Evolutionary conservation across 92 coral and sea anemone species (phyloP).

Genomic region (Palythoa heliodiscus): DNA sequence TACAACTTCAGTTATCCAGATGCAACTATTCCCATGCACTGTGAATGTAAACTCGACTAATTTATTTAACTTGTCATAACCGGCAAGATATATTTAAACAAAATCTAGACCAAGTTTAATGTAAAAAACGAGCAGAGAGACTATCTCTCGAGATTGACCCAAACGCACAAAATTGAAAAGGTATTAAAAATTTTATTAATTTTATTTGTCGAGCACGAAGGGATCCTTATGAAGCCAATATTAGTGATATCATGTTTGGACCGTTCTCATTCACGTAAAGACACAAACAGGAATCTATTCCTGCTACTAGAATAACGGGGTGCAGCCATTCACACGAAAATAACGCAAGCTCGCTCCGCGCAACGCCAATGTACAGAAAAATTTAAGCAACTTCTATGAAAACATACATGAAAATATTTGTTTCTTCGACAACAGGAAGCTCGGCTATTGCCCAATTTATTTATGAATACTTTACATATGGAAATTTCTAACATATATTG

Average conservation of each 20-base stretch:
- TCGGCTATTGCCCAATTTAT: not conserved
- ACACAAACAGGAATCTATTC: not conserved
- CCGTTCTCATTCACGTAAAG: not conserved
- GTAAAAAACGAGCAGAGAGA: not conserved
- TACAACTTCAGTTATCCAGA: not conserved
- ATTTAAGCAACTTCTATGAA: not conserved
- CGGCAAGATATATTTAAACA: not conserved
- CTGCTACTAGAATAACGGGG: not conserved
- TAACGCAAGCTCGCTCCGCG: not conserved
- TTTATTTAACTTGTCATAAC: not conserved
- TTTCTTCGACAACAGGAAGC: not conserved
- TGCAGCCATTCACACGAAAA: not conserved
- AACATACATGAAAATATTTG: not conserved
- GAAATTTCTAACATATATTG: not conserved
- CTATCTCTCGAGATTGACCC: not conserved
- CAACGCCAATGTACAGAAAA: not conserved
- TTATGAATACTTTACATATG: not conserved
- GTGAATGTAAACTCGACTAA: not conserved
- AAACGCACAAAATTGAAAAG: not conserved
- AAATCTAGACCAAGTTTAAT: not conserved
- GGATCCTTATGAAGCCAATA: not conserved
- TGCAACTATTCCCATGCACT: constrained; percentile 10
- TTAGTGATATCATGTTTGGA: not conserved
- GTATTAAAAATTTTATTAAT: not conserved
- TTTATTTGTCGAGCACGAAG: not conserved